These are phyloP conservation scores for Ptychobarbus kaznakovi DNA, from an alignment of 2,797 vertebrate genomes.

Conservation along the genomic window DNA sequence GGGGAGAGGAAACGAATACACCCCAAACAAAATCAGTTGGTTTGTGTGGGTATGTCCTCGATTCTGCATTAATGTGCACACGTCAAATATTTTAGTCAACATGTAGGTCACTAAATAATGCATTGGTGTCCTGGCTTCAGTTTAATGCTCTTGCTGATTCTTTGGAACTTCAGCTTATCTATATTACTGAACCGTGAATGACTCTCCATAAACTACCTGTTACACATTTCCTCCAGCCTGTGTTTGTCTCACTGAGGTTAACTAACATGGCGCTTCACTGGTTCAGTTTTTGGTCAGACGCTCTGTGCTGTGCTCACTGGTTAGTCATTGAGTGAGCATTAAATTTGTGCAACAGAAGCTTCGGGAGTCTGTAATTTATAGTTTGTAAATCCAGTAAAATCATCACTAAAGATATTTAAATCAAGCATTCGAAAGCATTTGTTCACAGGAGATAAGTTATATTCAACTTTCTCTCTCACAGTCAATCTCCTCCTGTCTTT, in stretches of 20 bases:
- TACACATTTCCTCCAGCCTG: not conserved
- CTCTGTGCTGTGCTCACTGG: slow-evolving; percentile 7
- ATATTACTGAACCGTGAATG: not conserved
- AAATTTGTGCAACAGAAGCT: slow-evolving; percentile 6
- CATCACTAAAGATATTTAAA: not conserved
- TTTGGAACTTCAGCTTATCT: not conserved
- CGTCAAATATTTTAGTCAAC: slow-evolving; percentile 15
- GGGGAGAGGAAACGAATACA: not conserved
- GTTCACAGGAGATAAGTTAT: not conserved
- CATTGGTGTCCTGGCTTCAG: slow-evolving; percentile 30
- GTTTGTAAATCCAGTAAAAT: not conserved
- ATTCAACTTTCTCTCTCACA: not conserved
- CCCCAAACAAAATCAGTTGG: not conserved
- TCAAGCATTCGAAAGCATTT: not conserved
- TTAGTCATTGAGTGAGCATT: slow-evolving; percentile 17
- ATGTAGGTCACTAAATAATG: slow-evolving; percentile 38
- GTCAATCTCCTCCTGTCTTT: slow-evolving; percentile 7
- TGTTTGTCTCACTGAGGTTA: slow-evolving; percentile 12
- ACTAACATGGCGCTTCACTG: not conserved
- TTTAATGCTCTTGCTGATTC: slow-evolving; percentile 4
- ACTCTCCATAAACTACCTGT: slow-evolving; percentile 37
- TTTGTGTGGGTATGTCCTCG: not conserved
- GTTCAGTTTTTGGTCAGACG: not conserved
- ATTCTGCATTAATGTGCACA: slow-evolving; percentile 10
- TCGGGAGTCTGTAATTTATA: not conserved